Percentiles rank a stretch among this genome's conserved stretches.
Evolutionary conservation across 1,140 invertebrate genomes (phyloP).

Genomic region (Chionoecetes opilio): DNA sequence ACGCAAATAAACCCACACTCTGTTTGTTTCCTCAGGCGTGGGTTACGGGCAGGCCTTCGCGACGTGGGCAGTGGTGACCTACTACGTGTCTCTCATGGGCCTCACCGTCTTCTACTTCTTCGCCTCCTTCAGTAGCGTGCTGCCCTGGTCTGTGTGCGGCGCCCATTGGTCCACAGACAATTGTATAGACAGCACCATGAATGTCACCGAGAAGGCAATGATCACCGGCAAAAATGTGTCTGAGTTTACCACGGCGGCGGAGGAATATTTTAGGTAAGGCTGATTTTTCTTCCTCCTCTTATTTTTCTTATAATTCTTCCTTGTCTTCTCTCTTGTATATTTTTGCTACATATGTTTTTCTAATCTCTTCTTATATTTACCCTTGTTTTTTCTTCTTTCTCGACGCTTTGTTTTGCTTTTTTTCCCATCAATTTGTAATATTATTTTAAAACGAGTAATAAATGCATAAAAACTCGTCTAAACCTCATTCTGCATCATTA

Average conservation of each 20-base stretch:
- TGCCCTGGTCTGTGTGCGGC: slow-evolving; percentile 92
- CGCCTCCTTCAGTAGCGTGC: slow-evolving; percentile 87
- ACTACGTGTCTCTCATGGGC: slow-evolving; percentile 85
- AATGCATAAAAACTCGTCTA: no score
- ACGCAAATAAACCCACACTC: neutral
- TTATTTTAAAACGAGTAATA: no score
- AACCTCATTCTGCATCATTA: no score
- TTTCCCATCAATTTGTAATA: no score
- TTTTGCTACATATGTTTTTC: no score
- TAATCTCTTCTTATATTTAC: neutral
- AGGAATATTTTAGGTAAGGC: slow-evolving; percentile 79
- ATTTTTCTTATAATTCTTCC: neutral
- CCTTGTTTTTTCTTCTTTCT: no score
- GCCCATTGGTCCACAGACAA: neutral
- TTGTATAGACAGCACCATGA: slow-evolving; percentile 58
- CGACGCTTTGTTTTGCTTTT: no score
- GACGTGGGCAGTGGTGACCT: slow-evolving; percentile 83
- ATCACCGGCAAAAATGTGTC: slow-evolving; percentile 36
- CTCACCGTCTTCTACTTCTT: slow-evolving; percentile 94
- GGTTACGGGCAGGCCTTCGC: slow-evolving; percentile 84
- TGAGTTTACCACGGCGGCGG: slow-evolving; percentile 62
- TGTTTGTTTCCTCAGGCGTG: slow-evolving; percentile 82
- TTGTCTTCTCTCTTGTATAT: no score
- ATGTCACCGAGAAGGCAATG: slow-evolving; percentile 3
- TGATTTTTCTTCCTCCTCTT: neutral